Conservation (phyloP, 2,113 vertebrate species). For the Psammodynastes pulverulentus region DNA sequence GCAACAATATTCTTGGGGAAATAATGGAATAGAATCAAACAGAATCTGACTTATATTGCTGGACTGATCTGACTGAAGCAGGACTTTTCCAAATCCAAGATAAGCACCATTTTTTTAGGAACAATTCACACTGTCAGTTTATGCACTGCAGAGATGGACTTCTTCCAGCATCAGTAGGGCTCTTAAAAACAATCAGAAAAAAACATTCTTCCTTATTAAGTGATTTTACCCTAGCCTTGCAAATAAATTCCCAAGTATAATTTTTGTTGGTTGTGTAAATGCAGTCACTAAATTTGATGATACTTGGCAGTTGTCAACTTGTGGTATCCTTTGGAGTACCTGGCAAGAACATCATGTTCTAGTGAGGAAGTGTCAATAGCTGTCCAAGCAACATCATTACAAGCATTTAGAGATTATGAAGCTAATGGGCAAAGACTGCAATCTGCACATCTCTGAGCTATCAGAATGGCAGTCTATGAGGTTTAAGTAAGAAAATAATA, state of each 20-base stretch:
- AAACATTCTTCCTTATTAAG: background rate
- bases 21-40: background rate
- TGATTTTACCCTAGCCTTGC: background rate
- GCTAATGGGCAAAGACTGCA: background rate
- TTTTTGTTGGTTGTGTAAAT: background rate
- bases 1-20: background rate
- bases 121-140: background rate
- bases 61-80: background rate
- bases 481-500: background rate
- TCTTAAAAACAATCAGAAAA: background rate
- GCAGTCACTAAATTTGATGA: background rate
- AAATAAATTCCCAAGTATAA: background rate
- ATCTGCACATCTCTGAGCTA: background rate
- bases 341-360: background rate
- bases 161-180: background rate
- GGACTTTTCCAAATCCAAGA: background rate
- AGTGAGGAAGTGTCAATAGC: background rate
- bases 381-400: background rate
- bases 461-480: background rate
- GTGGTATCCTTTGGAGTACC: background rate
- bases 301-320: background rate
- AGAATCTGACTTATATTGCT: background rate
- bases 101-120: background rate
- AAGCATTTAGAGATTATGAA: background rate
- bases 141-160: background rate